Base-by-base conservation (phyloP, 2,113 vertebrate genomes). In the Gadus macrocephalus region DNA sequence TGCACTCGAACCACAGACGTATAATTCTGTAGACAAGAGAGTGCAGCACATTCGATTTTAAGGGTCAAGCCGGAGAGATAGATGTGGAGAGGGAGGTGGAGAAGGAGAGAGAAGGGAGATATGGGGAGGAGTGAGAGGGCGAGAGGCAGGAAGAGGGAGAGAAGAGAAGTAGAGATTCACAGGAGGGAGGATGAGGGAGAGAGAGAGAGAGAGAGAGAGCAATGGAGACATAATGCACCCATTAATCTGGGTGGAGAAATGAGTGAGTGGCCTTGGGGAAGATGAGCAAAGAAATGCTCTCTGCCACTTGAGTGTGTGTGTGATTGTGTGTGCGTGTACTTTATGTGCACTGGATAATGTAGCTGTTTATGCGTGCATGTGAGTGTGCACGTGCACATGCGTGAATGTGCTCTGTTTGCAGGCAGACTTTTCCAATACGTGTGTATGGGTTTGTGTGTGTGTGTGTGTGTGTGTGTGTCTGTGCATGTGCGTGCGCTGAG, bases 11-110 rank as follows among this genome's bases (percentile, higher is more conserved):
- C 78, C 49, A 77, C 75, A 11, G 74, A 62, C 0, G 16, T 65
- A 75, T 75, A 78, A 83, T 73, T 81, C 66, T 71, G 35, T 22
- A 17, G 70, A 76, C 71, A 59, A 71, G 68, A 59, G 77, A 62
- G 77, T 49, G 42, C 42, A 72, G 28, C 20, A 25, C 61, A 27
- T 25, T 62, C 61, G 15, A 62, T 62, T 58, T 6, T 17, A 49
- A 49, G 42, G 42, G 42, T 49, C 42, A 49, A 49, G 42, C 42
- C 42, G 11, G 42, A 49, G 42, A 49, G 56, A 62, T 4, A 3
- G 62, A 56, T 75, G 55, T 15, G 17, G 55, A 56, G 15, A 17
- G 55, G 55, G 55, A 56, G 55, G 17, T 4, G 3, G 62, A 60
- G 71, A 66, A 53, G 35, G 14, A 42, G 60, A 2, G 53, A n/a